Percentiles rank a stretch among this genome's conserved stretches.
Evolutionary conservation across 2,113 vertebrate species (phyloP).

Genomic region (Serilophus lunatus): DNA sequence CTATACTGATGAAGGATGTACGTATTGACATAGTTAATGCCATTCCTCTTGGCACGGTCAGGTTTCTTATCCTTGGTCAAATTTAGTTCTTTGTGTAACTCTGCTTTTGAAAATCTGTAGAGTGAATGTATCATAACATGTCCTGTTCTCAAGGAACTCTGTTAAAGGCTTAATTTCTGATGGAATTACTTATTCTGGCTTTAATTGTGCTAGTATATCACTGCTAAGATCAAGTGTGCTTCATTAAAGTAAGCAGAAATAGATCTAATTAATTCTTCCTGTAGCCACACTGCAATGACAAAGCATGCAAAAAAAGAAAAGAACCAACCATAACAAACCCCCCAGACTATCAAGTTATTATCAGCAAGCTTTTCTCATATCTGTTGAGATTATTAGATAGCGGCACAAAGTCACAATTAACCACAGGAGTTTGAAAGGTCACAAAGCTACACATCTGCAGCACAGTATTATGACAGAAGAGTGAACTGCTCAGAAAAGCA

Average conservation of each 20-base stretch:
- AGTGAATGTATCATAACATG: background rate
- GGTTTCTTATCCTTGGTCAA: background rate
- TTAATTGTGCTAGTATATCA: background rate
- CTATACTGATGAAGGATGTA: background rate
- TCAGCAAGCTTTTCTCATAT: background rate
- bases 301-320: fast-evolving
- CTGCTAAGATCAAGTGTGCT: background rate
- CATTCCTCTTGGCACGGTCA: background rate
- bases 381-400: background rate
- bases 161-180: background rate
- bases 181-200: background rate
- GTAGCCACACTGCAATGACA: background rate
- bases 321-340: background rate
- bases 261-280: background rate
- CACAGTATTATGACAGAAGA: background rate
- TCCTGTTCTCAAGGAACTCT: background rate
- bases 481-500: background rate
- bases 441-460: background rate
- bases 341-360: background rate
- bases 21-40: background rate
- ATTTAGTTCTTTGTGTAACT: background rate
- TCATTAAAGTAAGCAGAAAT: background rate
- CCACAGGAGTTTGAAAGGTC: background rate
- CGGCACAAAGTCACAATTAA: background rate
- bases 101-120: background rate